Evolutionary conservation across 2,113 vertebrate species (phyloP).

Genomic region (Pipa parva): DNA sequence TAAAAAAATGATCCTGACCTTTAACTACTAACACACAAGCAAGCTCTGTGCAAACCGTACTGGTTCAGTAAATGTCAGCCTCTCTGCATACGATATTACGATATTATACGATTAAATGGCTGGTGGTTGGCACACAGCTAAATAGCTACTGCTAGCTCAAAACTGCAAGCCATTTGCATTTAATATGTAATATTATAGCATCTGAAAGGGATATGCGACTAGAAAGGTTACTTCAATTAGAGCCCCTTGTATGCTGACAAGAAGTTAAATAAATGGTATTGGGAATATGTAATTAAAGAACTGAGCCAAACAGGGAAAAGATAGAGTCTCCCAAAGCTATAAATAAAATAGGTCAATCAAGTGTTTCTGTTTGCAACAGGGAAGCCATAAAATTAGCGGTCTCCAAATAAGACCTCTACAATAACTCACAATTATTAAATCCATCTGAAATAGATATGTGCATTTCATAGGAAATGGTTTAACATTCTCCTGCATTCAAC

Average conservation of each 20-base stretch:
- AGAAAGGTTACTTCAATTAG: not conserved
- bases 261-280: not conserved
- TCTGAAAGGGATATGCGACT: not conserved
- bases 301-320: too few species aligned
- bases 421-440: too few species aligned
- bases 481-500: too few species aligned
- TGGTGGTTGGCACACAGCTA: conserved; percentile 1
- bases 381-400: too few species aligned
- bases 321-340: too few species aligned
- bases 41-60: not conserved
- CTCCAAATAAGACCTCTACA: too few species aligned
- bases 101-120: conserved; percentile 5
- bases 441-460: too few species aligned
- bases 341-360: too few species aligned
- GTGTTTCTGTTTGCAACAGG: too few species aligned
- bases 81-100: conserved; percentile 11
- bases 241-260: not conserved
- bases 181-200: not conserved
- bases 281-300: not conserved
- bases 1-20: conserved; percentile 25
- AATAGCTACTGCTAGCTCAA: not conserved
- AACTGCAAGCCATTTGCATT: not conserved
- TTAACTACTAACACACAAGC: conserved; percentile 7
- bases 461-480: too few species aligned
- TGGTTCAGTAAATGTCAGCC: conserved; percentile 22